Evolutionary conservation across 2,888 invertebrate genomes (phyloP), one percentile per base, ranked within the genome.

Genomic region (Syritta pipiens): DNA sequence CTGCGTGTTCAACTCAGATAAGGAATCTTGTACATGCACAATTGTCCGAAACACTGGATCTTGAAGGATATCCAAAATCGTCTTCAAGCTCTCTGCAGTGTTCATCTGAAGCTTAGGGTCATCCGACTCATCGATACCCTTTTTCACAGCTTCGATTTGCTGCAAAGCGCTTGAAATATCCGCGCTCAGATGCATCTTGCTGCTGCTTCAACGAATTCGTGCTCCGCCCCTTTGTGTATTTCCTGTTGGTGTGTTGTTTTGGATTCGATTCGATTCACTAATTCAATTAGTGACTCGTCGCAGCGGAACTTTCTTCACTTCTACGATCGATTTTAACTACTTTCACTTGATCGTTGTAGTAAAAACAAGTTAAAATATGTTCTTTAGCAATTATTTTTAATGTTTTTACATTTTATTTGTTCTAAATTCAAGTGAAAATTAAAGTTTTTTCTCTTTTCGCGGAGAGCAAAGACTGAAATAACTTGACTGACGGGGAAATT

Each of bases 21-120:
- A 90, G 0, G 97, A 97, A 87, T 97, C 97, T 90, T 97, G 94
- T 74, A 98, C 93, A 62, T 95, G 96, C 12, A 96, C 95, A 84
- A 97, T 95, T 85, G 96, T 96, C 81, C 95, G 92, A 84, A 98
- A 94, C 59, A 97, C 95, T 1, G 97, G 97, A 90, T 97, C 97
- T 85, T 97, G 96, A 82, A 95, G 86, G 79, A 97, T 92, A 81
- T 94, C 94, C 83, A 97, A 93, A 42, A 97, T 91, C 81, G 95
- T 93, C 85, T 94, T 94, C 62, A 97, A 89, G 86, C 97, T 96
- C 86, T 95, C 94, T 83, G 91, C 92, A 67, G 95, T 88, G 81
- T 85, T 86, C 88, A 92, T 91, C 90, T 95, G 94, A 72, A 96
- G 88, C 87, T 96, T 95, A 0, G 94, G 92, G 89, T 96, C 96